These are phyloP conservation scores for Empidonax traillii DNA, from an alignment of 2,113 vertebrate species.

Conservation along the genomic window DNA sequence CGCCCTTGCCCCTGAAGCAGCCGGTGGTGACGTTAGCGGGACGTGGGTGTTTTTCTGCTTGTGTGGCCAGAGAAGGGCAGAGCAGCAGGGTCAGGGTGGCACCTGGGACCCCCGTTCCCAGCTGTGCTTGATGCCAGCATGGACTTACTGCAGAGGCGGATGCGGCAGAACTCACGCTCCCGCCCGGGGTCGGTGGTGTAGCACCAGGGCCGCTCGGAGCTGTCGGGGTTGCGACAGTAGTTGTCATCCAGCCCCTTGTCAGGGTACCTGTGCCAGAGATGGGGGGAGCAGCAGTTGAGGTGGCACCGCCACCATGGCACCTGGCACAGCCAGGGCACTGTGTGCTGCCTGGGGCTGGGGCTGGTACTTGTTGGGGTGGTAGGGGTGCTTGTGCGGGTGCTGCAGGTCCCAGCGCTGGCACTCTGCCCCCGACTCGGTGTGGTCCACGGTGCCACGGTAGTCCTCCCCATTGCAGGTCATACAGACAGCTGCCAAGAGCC, in stretches of 20 bases:
- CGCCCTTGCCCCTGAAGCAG: conserved; percentile 89
- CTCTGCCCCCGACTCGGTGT: conserved; percentile 83
- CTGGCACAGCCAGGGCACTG: rapidly evolving
- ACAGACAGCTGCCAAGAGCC: conserved; percentile 78
- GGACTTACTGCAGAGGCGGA: conserved; percentile 86
- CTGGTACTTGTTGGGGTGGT: conserved; percentile 87
- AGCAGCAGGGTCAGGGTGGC: background rate
- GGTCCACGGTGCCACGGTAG: conserved; percentile 88
- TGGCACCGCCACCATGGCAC: background rate
- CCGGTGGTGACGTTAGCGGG: conserved; percentile 33
- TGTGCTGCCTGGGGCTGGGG: rapidly evolving
- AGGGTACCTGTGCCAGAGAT: conserved; percentile 79
- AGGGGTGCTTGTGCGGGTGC: conserved; percentile 89
- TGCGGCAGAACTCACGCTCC: conserved; percentile 86
- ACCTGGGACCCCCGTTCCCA: rapidly evolving
- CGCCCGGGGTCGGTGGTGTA: conserved; percentile 83
- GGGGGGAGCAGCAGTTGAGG: background rate
- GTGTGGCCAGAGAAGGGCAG: background rate
- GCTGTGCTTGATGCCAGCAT: rapidly evolving
- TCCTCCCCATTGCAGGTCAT: conserved; percentile 93
- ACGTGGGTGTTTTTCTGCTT: conserved; percentile 62
- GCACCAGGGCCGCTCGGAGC: conserved; percentile 93
- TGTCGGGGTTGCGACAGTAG: conserved; percentile 95
- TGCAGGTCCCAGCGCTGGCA: conserved; percentile 98
- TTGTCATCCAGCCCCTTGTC: conserved; percentile 94